Base-by-base conservation (phyloP, 2,888 invertebrate species). In the Dysmachus trigonus region DNA sequence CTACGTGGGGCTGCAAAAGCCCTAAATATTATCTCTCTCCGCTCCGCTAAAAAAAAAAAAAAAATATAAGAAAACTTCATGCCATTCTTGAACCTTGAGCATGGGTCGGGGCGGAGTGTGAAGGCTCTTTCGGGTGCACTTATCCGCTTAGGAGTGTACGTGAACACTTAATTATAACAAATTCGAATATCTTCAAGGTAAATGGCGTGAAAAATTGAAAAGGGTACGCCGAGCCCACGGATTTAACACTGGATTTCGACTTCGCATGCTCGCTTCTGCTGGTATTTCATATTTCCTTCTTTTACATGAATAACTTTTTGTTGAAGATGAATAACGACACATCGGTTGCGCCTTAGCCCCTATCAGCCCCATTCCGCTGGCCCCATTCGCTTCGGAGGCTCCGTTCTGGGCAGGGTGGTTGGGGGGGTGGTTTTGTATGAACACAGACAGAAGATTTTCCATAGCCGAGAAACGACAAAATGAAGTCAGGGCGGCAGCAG, bases 201-300 rank as follows among this genome's bases (percentile, higher is more conserved):
- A 83, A 83, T 83, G 71, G 72, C 41, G 83, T 72, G 83, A 83
- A 83, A 83, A 83, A 83, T 83, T 83, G 83, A 83, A 83, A 72
- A 83, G 83, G 72, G 83, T 83, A 71, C n/a, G 38, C 13, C 72
- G 83, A 83, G 72, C 72, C 83, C 83, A 22, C 71, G 30, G 71
- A 72, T 72, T 83, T 72, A 72, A 27, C n/a, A n/a, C 71, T 72
- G 72, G 71, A 83, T 83, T 83, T 41, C 31, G 71, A 83, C 38
- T 83, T 30, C 27, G 41, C 83, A 72, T 83, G 72, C 38, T 72
- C 72, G 71, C 47, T 83, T 83, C 83, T 41, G 83, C 83, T 83
- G 41, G 71, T 83, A 72, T 83, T 83, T 83, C 41, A 72, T 72
- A 83, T 72, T 83, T 83, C 47, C 72, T n/a, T 72, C 83, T 72